Base-by-base conservation (phyloP, 2,888 invertebrate species). In the Pristionchus fissidentatus region DNA sequence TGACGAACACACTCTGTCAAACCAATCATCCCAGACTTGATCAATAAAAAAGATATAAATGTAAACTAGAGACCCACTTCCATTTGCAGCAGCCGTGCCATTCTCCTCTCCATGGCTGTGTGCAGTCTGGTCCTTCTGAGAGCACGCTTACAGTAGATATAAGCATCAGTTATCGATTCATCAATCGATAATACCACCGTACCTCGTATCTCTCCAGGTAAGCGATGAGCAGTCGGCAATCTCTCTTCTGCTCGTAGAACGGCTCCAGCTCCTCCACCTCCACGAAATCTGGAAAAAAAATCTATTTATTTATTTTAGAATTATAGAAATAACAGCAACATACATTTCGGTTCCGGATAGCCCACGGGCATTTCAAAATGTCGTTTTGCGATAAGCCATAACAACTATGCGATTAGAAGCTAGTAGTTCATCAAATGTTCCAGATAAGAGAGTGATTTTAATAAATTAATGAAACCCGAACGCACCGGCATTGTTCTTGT, bases 201-300 rank as follows among this genome's bases (percentile, higher is more conserved):
- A 49, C 79, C 62, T 81, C 84, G 49, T 85, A 84, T 62, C 80
- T 81, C 77, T 88, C 86, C 83, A 90, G 83, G 73, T 90, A 90
- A 26, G 84, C 83, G 10, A 90, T 85, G 32, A 90, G 85, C 19
- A 89, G 86, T 13, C 84, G 83, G 83, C 90, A 90, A 70, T 87
- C 87, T 38, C 87, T 78, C 75, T 90, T 90, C 80, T 89, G 88
- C 75, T 90, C 90, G 78, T 84, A 88, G 79, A 89, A 90, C 38
- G 90, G 90, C 83, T 90, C 90, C 26, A 90, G 84, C 73, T 88
- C 88, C 35, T 90, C 89, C 5, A 85, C 87, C 15, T 88, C 87
- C 29, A 87, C 66, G 8, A 83, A 82, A 15, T 82, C 83, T 81
- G 84, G 0, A 78, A 55, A 60, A 60, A 22, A 13, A 57, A 79